Evolutionary conservation across 2,797 vertebrate species (phyloP), one percentile per base, ranked within the genome.

Genomic region (Orestias chungarensis): DNA sequence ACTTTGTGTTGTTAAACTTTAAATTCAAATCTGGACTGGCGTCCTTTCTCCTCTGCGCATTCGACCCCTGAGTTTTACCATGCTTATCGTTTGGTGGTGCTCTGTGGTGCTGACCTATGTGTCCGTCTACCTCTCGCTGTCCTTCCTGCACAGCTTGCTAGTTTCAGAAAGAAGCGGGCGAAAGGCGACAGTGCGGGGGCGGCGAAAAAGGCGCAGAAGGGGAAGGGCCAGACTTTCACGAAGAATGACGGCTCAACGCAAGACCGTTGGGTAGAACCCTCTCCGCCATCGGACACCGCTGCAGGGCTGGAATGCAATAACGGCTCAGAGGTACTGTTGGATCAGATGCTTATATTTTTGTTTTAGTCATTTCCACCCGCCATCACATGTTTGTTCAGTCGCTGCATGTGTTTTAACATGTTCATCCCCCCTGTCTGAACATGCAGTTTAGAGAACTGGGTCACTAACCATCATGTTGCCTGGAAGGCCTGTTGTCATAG

Each of bases 181-280:
- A 95, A 95, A 93, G 74, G 93, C 74, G 66, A 95, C 94, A 0
- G 95, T 94, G 9, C 93, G 92, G 89, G 95, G 93, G 25, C 94
- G 93, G 64, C 94, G 96, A 95, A 98, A 96, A 96, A 96, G 96
- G 91, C 96, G 95, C 10, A 88, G 95, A 96, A 96, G 96, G 96
- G 96, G 96, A 96, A 96, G 96, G 91, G 94, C 93, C 71, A 93
- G 95, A 43, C 89, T 96, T 91, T 94, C 94, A 17, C 94, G 94
- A 44, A 92, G 89, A 84, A 94, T 96, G 95, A 95, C 91, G 0
- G 85, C 87, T 49, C 94, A 65, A 23, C 92, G 87, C 93, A 96
- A 95, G 94, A 94, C 83, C 6, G 66, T 57, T 47, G 88, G 84
- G 31, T 97, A 96, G 93, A 75, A 0, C 5, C 86, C 0, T n/a